These are phyloP conservation scores for Meteorus colon DNA, from an alignment of 2,888 invertebrate genomes.

Conservation along the genomic window DNA sequence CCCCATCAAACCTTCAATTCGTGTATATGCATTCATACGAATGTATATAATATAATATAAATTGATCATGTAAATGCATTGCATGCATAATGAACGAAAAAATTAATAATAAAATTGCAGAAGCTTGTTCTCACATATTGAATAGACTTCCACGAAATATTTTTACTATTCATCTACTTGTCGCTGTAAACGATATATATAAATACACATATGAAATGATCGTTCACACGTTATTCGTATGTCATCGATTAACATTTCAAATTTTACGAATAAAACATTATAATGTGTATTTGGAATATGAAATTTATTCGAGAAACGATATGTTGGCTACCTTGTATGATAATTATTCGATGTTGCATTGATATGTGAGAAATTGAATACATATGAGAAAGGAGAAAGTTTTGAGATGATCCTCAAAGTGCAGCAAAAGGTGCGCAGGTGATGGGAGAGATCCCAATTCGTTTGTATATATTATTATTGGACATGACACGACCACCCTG, in stretches of 20 bases:
- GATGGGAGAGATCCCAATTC: not conserved
- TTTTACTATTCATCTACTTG: not conserved
- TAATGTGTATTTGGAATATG: not conserved
- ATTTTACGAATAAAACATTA: not conserved
- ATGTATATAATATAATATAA: not conserved
- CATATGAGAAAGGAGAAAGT: not conserved
- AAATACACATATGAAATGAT: not conserved
- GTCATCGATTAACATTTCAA: slow-evolving; percentile 11
- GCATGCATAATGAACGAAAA: not conserved
- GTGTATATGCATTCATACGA: not conserved
- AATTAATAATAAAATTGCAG: not conserved
- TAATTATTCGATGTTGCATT: slow-evolving; percentile 3
- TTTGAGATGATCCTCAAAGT: not conserved
- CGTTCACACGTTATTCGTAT: not conserved
- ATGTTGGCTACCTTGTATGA: not conserved
- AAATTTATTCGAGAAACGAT: not conserved
- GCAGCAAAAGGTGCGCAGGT: not conserved
- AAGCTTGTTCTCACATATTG: slow-evolving; percentile 25
- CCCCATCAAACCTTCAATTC: slow-evolving; percentile 10
- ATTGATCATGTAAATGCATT: slow-evolving; percentile 6
- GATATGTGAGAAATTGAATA: slow-evolving; percentile 10
- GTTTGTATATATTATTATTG: slow-evolving; percentile 6
- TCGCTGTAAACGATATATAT: too few species aligned
- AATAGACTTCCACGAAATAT: not conserved
- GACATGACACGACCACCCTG: slow-evolving; percentile 10